These are phyloP conservation scores for Leptopilina drosophilae DNA, from an alignment of 2,888 invertebrate genomes.

Conservation along the genomic window DNA sequence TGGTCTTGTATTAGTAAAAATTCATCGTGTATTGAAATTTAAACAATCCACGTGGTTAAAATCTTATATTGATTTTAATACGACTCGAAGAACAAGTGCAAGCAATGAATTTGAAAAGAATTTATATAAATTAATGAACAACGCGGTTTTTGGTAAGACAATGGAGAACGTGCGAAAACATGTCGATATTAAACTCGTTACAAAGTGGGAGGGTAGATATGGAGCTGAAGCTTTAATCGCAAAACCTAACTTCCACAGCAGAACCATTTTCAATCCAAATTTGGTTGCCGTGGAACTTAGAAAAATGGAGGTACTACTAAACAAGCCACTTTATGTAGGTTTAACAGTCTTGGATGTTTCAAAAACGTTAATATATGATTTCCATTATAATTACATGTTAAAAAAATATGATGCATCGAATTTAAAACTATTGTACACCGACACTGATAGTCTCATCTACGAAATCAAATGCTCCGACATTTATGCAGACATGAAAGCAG, in stretches of 20 bases:
- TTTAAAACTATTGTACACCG: slow-evolving; percentile 57
- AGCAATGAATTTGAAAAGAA: slow-evolving; percentile 69
- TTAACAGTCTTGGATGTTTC: slow-evolving; percentile 64
- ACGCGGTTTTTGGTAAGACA: slow-evolving; percentile 57
- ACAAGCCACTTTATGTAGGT: slow-evolving; percentile 67
- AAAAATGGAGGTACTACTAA: slow-evolving; percentile 54
- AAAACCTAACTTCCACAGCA: slow-evolving; percentile 67
- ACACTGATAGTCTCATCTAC: slow-evolving; percentile 2
- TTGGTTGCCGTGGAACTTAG: slow-evolving; percentile 64
- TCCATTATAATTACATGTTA: slow-evolving; percentile 61
- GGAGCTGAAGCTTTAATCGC: slow-evolving; percentile 60
- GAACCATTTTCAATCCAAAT: slow-evolving; percentile 66
- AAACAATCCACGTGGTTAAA: slow-evolving; percentile 64
- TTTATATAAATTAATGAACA: slow-evolving; percentile 72
- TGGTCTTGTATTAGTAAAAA: slow-evolving; percentile 58
- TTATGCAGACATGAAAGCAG: neutral
- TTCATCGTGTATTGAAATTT: slow-evolving; percentile 67
- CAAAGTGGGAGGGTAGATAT: slow-evolving; percentile 58
- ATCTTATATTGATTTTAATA: slow-evolving; percentile 66
- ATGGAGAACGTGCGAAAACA: slow-evolving; percentile 70
- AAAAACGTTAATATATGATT: slow-evolving; percentile 67
- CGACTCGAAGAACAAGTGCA: slow-evolving; percentile 64
- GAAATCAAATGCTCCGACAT: neutral
- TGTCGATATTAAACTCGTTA: slow-evolving; percentile 67
- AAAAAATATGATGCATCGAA: slow-evolving; percentile 45